Percentiles rank a stretch among this genome's conserved stretches.
These are phyloP conservation scores for Drosophila simulans DNA, from an alignment of 1,140 invertebrate genomes.

Conservation along the genomic window DNA sequence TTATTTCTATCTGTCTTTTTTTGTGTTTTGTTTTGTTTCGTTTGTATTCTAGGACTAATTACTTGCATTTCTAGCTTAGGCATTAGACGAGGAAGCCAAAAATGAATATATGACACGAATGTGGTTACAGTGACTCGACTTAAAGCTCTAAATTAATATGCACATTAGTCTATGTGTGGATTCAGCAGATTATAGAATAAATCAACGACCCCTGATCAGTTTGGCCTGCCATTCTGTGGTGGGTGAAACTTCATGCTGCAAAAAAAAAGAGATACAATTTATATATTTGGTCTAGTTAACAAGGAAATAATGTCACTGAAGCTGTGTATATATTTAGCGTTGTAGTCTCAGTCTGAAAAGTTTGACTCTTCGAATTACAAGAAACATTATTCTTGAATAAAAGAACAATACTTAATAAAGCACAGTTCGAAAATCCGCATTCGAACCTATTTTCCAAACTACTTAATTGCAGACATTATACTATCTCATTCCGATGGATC, in stretches of 20 bases:
- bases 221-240: slow-evolving; percentile 80
- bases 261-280: slow-evolving; percentile 4
- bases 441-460: not conserved
- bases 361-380: not conserved
- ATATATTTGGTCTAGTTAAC: slow-evolving; percentile 6
- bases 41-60: slow-evolving; percentile 58
- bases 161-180: slow-evolving; percentile 9
- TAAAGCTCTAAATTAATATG: slow-evolving; percentile 13
- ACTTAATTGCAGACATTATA: not conserved
- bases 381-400: not conserved
- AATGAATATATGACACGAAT: slow-evolving; percentile 55
- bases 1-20: slow-evolving; percentile 4
- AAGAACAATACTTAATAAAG: not conserved
- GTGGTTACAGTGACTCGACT: slow-evolving; percentile 33
- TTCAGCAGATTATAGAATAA: slow-evolving; percentile 39
- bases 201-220: slow-evolving; percentile 71
- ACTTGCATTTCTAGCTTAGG: slow-evolving; percentile 59
- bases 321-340: not conserved
- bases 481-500: slow-evolving; percentile 41
- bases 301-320: not conserved
- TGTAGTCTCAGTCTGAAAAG: slow-evolving; percentile 1
- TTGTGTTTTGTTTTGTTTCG: slow-evolving; percentile 10
- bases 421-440: not conserved
- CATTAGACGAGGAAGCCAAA: slow-evolving; percentile 31
- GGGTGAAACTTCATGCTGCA: slow-evolving; percentile 69